phyloP scores from a whole-genome alignment of 1,140 invertebrate genomes.

The Conopomorpha cramerella region DNA sequence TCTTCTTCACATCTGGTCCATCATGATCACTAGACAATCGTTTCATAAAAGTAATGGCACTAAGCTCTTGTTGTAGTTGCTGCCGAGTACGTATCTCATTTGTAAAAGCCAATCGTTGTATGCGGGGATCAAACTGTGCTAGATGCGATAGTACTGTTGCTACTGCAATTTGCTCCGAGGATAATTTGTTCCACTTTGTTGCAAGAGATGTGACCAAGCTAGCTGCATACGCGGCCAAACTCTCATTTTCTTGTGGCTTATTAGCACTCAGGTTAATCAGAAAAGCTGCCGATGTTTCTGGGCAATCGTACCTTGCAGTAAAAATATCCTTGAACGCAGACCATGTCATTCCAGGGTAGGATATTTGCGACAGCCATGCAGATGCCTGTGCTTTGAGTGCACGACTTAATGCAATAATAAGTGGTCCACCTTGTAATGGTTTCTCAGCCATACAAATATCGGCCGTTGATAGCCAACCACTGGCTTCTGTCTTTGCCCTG shows the following conservation, averaged over 20 bases:
- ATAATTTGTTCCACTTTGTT: conserved; percentile 4
- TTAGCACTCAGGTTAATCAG: conserved; percentile 6
- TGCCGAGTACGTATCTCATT: conserved; percentile 7
- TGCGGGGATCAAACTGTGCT: conserved; percentile 7
- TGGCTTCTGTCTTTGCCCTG: conserved; percentile 7
- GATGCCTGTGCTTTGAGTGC: conserved; percentile 14
- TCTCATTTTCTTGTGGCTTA: conserved; percentile 9
- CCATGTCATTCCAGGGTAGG: conserved; percentile 22
- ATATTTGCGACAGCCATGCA: conserved; percentile 17
- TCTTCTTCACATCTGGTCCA: not conserved
- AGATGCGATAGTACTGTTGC: conserved; percentile 8
- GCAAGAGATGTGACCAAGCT: conserved; percentile 3
- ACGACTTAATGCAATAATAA: conserved; percentile 10
- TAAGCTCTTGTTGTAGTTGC: conserved; percentile 11
- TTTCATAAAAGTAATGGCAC: conserved; percentile 8
- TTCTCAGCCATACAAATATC: conserved; percentile 11
- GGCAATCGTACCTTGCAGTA: conserved; percentile 3
- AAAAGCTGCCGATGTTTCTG: conserved; percentile 6
- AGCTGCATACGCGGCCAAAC: conserved; percentile 6
- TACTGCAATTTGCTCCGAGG: conserved; percentile 8
- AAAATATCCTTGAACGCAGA: conserved; percentile 13
- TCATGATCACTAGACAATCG: not conserved
- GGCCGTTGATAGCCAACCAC: conserved; percentile 9
- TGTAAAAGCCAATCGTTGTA: conserved; percentile 13
- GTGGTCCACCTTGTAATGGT: conserved; percentile 4